Conservation (phyloP, 2,888 invertebrate genomes). For the Hirudinaria manillensis region DNA sequence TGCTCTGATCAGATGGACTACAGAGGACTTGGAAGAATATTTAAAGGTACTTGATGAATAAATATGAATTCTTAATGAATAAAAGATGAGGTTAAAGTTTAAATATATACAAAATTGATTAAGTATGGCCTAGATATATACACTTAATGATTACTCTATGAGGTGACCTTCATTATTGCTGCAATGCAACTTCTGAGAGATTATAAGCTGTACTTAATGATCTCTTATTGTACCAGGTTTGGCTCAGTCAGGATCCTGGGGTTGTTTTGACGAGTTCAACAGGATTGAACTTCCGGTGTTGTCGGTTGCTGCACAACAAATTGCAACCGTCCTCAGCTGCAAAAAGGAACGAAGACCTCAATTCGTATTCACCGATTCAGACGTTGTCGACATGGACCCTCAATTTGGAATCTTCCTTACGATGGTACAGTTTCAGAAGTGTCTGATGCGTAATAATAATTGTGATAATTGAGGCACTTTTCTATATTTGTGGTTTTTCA, state of each 20-base stretch:
- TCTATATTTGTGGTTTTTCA: too few relatives aligned
- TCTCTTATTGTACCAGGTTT: too few relatives aligned
- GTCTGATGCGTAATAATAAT: too few relatives aligned
- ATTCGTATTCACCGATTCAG: slow-evolving; percentile 90
- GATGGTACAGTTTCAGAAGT: slow-evolving; percentile 64
- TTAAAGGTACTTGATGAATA: slow-evolving; percentile 66
- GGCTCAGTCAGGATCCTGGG: slow-evolving; percentile 93
- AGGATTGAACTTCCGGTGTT: slow-evolving; percentile 83
- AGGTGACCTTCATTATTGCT: not conserved
- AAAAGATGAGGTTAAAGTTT: not conserved
- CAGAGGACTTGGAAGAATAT: slow-evolving; percentile 86
- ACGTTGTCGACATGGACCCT: slow-evolving; percentile 82
- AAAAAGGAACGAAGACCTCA: slow-evolving; percentile 85
- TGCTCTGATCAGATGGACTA: slow-evolving; percentile 99
- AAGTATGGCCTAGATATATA: not conserved
- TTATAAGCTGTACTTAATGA: too few relatives aligned
- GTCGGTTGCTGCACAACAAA: slow-evolving; percentile 92
- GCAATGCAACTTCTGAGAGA: too few relatives aligned
- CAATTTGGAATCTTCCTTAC: slow-evolving; percentile 96
- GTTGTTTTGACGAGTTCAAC: slow-evolving; percentile 96
- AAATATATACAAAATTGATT: too few relatives aligned
- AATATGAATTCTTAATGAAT: not conserved
- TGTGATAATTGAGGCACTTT: too few relatives aligned
- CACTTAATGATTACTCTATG: not conserved
- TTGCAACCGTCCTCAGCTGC: slow-evolving; percentile 80